A percentile compares a stretch with the other conserved stretches of the same genome.
Conservation (phyloP, 2,797 vertebrate species). For the Gymnodraco acuticeps region DNA sequence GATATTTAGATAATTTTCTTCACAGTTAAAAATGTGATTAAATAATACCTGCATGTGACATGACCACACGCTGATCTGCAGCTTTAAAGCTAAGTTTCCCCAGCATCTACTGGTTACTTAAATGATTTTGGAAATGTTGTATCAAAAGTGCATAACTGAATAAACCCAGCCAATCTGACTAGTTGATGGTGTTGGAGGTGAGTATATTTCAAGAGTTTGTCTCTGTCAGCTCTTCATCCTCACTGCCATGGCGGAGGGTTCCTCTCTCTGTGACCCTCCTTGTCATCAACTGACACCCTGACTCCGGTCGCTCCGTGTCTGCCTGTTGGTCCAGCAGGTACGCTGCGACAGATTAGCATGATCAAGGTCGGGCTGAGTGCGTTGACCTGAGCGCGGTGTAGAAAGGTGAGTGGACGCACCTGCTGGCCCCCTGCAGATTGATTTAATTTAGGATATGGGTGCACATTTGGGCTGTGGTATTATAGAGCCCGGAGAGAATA, state of each 20-base stretch:
- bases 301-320: constrained; percentile 54
- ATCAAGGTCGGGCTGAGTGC: constrained; percentile 79
- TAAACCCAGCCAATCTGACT: not conserved
- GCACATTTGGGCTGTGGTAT: constrained; percentile 55
- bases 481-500: constrained; percentile 41
- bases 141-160: not conserved
- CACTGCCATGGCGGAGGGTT: constrained; percentile 29
- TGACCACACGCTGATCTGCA: not conserved
- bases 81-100: not conserved
- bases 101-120: not conserved
- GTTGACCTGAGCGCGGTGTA: constrained; percentile 60
- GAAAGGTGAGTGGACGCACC: constrained; percentile 74
- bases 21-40: not conserved
- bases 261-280: constrained; percentile 67
- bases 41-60: too few species aligned
- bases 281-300: constrained; percentile 65
- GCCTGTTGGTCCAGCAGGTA: constrained; percentile 68
- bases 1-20: not conserved
- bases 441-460: constrained; percentile 77
- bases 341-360: constrained; percentile 70
- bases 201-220: constrained; percentile 45
- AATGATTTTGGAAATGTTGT: not conserved
- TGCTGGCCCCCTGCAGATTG: constrained; percentile 67
- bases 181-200: constrained; percentile 8
- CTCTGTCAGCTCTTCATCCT: constrained; percentile 63